Percentiles rank a stretch among this genome's conserved stretches.
Conservation (phyloP, 2,888 invertebrate genomes). For the Drosophila buzzatii region DNA sequence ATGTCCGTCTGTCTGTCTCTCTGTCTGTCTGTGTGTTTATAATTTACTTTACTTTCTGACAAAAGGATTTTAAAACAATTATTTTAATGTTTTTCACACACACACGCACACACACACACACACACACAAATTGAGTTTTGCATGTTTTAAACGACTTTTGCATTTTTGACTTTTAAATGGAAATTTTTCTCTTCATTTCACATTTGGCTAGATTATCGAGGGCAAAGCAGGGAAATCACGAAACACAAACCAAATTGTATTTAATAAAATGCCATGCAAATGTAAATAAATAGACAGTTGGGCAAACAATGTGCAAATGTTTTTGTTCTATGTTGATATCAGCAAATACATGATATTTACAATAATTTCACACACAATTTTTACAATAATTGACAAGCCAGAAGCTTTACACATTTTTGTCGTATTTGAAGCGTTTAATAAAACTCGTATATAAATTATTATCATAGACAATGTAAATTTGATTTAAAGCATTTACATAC, state of each 20-base stretch:
- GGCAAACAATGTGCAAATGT: constrained; percentile 19
- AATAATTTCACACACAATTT: constrained; percentile 33
- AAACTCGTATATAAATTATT: constrained; percentile 27
- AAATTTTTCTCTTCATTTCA: constrained; percentile 80
- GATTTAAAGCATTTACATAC: constrained; percentile 38
- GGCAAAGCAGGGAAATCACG: constrained; percentile 1
- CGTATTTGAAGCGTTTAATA: constrained; percentile 43
- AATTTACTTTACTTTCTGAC: constrained; percentile 81
- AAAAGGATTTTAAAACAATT: constrained; percentile 81
- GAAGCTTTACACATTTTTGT: constrained; percentile 14
- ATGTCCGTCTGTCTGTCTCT: constrained; percentile 2
- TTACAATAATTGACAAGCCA: constrained; percentile 40
- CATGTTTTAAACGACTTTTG: constrained; percentile 74
- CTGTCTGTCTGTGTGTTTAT: constrained; percentile 59
- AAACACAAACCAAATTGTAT: constrained; percentile 45
- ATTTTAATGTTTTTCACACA: constrained; percentile 78
- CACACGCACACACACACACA: constrained; percentile 32
- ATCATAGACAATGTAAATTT: constrained; percentile 39
- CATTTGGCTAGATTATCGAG: constrained; percentile 54
- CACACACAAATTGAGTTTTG: constrained; percentile 70
- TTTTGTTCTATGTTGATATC: constrained; percentile 4
- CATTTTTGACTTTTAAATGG: constrained; percentile 79
- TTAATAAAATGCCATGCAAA: constrained; percentile 52
- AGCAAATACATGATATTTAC: constrained; percentile 51
- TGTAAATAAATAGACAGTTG: constrained; percentile 51